Conservation (phyloP, 1,140 invertebrate species). For the Trichonephila clavipes region DNA sequence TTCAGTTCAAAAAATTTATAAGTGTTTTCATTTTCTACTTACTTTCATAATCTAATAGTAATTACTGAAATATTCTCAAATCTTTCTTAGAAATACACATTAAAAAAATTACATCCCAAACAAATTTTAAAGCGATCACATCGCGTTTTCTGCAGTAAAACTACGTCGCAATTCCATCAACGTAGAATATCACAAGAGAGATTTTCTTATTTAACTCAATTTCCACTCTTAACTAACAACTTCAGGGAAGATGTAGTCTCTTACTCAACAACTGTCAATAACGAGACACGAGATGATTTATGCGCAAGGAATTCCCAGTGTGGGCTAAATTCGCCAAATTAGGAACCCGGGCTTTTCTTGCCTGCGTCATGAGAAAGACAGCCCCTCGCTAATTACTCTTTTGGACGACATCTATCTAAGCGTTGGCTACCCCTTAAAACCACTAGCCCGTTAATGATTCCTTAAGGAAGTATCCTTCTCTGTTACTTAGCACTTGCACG, state of each 20-base stretch:
- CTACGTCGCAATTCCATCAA: background rate
- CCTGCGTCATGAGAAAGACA: background rate
- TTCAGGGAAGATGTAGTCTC: background rate
- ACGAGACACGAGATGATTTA: background rate
- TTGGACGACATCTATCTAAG: slow-evolving; percentile 53
- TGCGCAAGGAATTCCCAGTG: background rate
- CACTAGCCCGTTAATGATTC: slow-evolving; percentile 70
- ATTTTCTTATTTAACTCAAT: background rate
- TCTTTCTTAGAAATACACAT: no score
- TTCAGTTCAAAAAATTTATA: no score
- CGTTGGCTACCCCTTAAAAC: slow-evolving; percentile 58
- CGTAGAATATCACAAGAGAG: background rate
- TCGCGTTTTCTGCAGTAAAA: background rate
- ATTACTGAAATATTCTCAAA: no score
- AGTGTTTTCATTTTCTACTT: no score
- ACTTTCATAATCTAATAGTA: no score
- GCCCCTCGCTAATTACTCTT: slow-evolving; percentile 55
- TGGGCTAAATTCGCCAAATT: slow-evolving; percentile 42
- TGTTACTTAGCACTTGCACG: slow-evolving; percentile 25
- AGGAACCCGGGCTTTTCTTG: background rate
- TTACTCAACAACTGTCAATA: slow-evolving; percentile 12
- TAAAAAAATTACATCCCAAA: no score
- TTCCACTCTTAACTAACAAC: background rate
- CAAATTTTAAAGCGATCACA: no score
- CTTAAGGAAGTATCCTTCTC: slow-evolving; percentile 64